Evolutionary conservation across 2,797 vertebrate species (phyloP), one percentile per base, ranked within the genome.

Genomic region (Toxotes lorentzi): DNA sequence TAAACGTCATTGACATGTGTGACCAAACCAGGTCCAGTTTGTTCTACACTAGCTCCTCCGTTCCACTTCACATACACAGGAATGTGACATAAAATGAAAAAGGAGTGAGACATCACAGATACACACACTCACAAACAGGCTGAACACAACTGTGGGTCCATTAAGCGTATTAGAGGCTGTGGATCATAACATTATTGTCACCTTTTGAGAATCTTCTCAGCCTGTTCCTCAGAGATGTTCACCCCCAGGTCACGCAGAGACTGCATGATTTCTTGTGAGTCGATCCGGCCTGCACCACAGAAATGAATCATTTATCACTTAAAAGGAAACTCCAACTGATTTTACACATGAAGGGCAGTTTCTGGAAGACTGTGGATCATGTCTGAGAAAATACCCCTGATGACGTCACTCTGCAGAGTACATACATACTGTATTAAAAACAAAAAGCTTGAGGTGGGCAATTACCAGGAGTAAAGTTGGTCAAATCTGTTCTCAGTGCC

Each of bases 181-280:
- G 3, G 9, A 53, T n/a, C 30, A 45, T 21, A 56, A n/a, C 12
- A 40, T 67, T 3, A 19, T 24, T 13, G 94, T 92, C 61, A 99
- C 98, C 98, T 97, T 87, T 95, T 97, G 35, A 99, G 96, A 70
- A 99, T 98, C 81, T 98, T 98, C 77, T 98, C 96, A 0, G 98
- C 97, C 93, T 99, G 98, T 73, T 98, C 97, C 69, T 99, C 96
- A 0, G 98, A 98, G 88, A 99, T 98, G 89, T 96, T 97, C 79
- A 99, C 97, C 1, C 97, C 98, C 66, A 99, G 94, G 91, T 99
- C 98, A 56, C 96, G 92, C n/a, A 99, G 95, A 45, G 97, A 99
- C 94, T 99, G 98, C 91, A 98, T 96, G 85, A 99, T 98, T 88
- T 99, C 98, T 86, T 98, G 97, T 0, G 97, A 97, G 67, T 99